Evolutionary conservation across 2,888 invertebrate species (phyloP), one percentile per base, ranked within the genome.

Genomic region (Arrhopalites spinosus): DNA sequence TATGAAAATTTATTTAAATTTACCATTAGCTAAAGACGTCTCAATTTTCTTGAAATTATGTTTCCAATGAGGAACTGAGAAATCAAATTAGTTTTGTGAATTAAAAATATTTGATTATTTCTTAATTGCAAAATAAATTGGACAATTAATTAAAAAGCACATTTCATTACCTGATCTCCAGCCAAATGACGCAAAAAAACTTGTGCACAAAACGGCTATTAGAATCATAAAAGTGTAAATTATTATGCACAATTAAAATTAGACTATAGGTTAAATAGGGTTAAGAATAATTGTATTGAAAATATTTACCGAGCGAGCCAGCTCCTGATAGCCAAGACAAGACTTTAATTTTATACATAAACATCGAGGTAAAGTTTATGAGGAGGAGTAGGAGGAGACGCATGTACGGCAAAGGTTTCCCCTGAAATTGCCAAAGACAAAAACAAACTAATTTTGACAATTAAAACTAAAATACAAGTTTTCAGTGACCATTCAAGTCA

Each of bases 181-280:
- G 0, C 82, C 81, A 68, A 83, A 79, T 8, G 83, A 80, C 11
- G 85, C 84, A 15, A 85, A 79, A 74, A 85, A 84, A 30, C 84
- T 83, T 29, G 85, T 78, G 3, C 80, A 77, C 15, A 85, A 78
- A 11, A 68, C 50, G 81, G 81, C 73, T 73, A 20, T 45, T 17
- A 50, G 2, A 50, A 15, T 50, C 50, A 50, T 45, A 45, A 15
- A 45, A 11, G 15, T 45, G 7, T 45, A 45, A 45, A 45, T n/a
- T n/a, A n/a, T n/a, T n/a, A n/a, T n/a, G n/a, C 36, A 36, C 36
- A 36, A 36, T 11, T 7, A 3, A 36, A 11, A 7, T 11, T 36
- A 7, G 15, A n/a, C 15, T 17, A 50, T 13, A 13, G 50, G 2
- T 3, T 8, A 50, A 50, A 50, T n/a, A 13, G 7, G 3, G 15